These are phyloP conservation scores for Acholoe squamosa DNA, from an alignment of 2,888 invertebrate genomes.

Conservation along the genomic window DNA sequence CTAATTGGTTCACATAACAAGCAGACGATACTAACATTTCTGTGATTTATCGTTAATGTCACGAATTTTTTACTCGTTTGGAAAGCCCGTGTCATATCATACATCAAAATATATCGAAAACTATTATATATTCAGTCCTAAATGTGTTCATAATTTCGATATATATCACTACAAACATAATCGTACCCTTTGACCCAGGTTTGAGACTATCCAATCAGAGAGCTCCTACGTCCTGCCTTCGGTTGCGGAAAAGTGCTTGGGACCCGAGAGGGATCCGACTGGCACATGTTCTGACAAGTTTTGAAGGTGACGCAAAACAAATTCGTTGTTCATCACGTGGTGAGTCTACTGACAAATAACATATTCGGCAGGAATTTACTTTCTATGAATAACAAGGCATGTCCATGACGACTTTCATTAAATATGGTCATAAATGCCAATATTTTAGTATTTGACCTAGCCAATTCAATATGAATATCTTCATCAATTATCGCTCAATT, in stretches of 20 bases:
- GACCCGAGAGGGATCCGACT: neutral
- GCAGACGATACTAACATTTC: conserved; percentile 21
- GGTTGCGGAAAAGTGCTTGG: neutral
- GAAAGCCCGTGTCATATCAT: too few relatives aligned
- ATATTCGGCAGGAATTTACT: neutral
- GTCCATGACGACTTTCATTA: too few relatives aligned
- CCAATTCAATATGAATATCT: too few relatives aligned
- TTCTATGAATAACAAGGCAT: neutral
- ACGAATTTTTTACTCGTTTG: too few relatives aligned
- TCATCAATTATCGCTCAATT: too few relatives aligned
- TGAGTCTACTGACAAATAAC: neutral
- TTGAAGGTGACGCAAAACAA: conserved; percentile 19
- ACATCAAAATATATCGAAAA: neutral
- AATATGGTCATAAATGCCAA: too few relatives aligned
- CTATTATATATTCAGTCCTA: neutral
- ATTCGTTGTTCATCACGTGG: neutral
- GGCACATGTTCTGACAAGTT: conserved; percentile 15
- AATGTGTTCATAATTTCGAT: neutral
- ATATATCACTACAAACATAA: too few relatives aligned
- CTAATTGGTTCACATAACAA: neutral
- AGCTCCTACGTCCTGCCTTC: neutral
- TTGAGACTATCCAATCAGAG: neutral
- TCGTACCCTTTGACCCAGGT: too few relatives aligned
- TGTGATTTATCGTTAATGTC: too few relatives aligned
- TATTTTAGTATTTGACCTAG: too few relatives aligned